Base-by-base conservation (phyloP, 2,113 vertebrate genomes). In the Gobio gobio region DNA sequence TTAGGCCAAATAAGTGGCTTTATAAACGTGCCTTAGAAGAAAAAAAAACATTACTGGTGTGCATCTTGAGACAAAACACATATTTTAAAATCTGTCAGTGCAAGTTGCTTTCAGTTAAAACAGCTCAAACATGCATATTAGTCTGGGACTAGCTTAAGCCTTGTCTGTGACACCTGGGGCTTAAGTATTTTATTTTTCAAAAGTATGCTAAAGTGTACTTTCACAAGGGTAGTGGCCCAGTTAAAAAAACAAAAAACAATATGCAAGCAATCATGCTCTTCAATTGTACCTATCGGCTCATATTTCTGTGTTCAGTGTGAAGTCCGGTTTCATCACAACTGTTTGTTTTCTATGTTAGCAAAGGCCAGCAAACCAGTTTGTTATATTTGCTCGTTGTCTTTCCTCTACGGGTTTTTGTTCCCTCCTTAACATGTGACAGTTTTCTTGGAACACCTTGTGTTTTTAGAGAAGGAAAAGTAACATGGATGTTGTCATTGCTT, bases 301-400 rank as follows among this genome's bases (percentile, higher is more conserved):
- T 45, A 49, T 85, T 26, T 29, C 5, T 76, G 18, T 80, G 45
- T 84, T 76, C 40, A 58, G 45, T 74, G 47, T 66, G 33, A 68
- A 49, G 18, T 79, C 18, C 1, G 10, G 10, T 66, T 56, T 18
- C 47, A 78, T 85, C 74, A 54, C 22, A 43, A 10, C 45, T 18
- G 40, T 84, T 43, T 22, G 36, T 85, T 80, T 18, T 26, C 16
- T 58, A 5, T 18, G 10, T 70, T 43, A 58, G 4, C 29, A 82
- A 75, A 85, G 70, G 84, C 72, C 85, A 85, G 79, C 87, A 87
- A 85, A 82, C 64, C 20, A 24, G 49, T 88, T 76, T 83, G 73
- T 26, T 66, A 63, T 73, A 54, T 80, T 70, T 74, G 33, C 64
- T 73, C 47, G 47, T 64, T 78, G 63, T 85, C 18, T 51, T 45